These are phyloP conservation scores for Eugnorisma glareosa DNA, from an alignment of 2,888 invertebrate species.

Conservation along the genomic window DNA sequence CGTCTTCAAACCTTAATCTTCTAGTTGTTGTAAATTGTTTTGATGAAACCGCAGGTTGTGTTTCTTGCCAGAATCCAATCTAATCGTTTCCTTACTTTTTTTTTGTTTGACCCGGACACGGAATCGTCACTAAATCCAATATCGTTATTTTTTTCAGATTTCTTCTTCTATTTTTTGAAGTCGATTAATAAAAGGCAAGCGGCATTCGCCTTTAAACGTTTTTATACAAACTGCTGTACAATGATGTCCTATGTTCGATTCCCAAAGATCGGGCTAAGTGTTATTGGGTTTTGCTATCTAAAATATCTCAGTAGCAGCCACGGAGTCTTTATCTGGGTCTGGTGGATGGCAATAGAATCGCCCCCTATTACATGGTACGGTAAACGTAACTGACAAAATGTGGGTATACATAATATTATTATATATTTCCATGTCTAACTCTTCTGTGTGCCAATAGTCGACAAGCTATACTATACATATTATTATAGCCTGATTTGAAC, in stretches of 20 bases:
- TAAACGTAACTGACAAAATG: background rate
- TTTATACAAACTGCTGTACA: background rate
- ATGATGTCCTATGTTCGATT: background rate
- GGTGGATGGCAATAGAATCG: background rate
- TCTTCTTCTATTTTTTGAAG: background rate
- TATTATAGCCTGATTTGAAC: slow-evolving; percentile 16
- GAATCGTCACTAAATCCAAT: slow-evolving; percentile 15
- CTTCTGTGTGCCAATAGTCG: background rate
- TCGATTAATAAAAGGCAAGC: background rate
- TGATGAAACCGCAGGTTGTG: background rate
- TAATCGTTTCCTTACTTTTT: slow-evolving; percentile 34
- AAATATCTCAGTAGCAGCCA: background rate
- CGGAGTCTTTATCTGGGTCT: background rate
- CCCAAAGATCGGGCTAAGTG: background rate
- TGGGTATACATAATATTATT: no score
- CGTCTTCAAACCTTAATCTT: no score
- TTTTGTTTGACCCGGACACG: slow-evolving; percentile 30
- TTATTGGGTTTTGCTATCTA: background rate
- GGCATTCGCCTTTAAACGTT: background rate
- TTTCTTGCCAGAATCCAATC: background rate
- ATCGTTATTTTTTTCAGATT: slow-evolving; percentile 14
- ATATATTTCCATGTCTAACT: background rate
- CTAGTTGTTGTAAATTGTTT: background rate
- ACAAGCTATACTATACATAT: background rate
- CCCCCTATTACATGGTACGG: no score